Base-by-base conservation (phyloP, 2,888 invertebrate genomes). In the Drosophila anomalipes region DNA sequence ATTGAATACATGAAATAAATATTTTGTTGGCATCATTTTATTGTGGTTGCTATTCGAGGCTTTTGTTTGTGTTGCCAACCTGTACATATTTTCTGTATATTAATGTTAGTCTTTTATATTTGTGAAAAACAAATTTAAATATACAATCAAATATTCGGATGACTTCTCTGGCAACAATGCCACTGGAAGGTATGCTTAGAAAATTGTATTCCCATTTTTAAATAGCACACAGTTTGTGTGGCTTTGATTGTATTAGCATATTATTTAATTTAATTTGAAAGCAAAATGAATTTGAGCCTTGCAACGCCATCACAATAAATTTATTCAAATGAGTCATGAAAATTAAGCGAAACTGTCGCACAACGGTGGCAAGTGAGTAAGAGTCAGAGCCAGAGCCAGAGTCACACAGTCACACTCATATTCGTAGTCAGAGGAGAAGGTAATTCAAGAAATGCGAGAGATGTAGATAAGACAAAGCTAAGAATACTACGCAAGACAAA, bases 251-350 rank as follows among this genome's bases (percentile, higher is more conserved):
- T 60, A 79, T 77, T 65, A 56, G 64, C 82, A 78, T 81, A 63
- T 70, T 62, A 68, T 72, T 81, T 69, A 33, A 68, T 77, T 69
- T 64, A 49, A 72, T 64, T 49, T 67, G 33, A 28, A 56, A 44
- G n/a, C 9, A 37, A 58, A 69, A 47, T 59, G n/a, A 26, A 68
- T 52, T 32, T 30, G 10, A 44, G 52, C 28, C 49, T 44, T 39
- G 33, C 26, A 33, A 37, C 32, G 58, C 60, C 49, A 64, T 56
- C 62, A 72, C 72, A 72, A 73, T 61, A 67, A 79, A 74, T 74
- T 71, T 86, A 82, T 86, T 90, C 69, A 85, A 90, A 90, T 90
- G 86, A 86, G 73, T 83, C 83, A 76, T 74, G 74, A 78, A 76
- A 85, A 78, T 90, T 80, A 85, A 71, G 70, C 75, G 39, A 62